Evolutionary conservation across 2,113 vertebrate species (phyloP).

Genomic region (Nerophis ophidion): DNA sequence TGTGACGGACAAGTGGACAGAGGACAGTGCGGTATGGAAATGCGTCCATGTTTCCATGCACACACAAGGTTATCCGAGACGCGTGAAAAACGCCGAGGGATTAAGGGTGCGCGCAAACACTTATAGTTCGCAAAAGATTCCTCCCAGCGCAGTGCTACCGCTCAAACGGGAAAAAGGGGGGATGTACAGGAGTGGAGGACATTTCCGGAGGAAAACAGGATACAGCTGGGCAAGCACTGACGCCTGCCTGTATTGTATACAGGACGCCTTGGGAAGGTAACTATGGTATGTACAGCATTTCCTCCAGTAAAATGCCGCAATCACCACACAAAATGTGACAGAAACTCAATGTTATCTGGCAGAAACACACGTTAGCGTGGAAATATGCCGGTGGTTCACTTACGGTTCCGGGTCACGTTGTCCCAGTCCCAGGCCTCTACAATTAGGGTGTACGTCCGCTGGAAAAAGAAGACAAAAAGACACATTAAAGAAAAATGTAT

Average conservation of each 20-base stretch:
- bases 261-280: slow-evolving; percentile 9
- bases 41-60: neutral
- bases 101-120: slow-evolving; percentile 42
- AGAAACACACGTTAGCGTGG: neutral
- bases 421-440: slow-evolving; percentile 96
- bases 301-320: neutral
- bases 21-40: slow-evolving; percentile 11
- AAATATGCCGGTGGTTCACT: slow-evolving; percentile 57
- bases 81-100: slow-evolving; percentile 20
- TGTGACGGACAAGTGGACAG: slow-evolving; percentile 39
- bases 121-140: slow-evolving; percentile 43
- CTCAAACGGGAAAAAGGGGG: slow-evolving; percentile 50
- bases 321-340: neutral
- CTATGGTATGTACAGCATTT: neutral
- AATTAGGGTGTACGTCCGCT: slow-evolving; percentile 89
- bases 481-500: too few species aligned
- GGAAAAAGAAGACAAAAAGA: slow-evolving; percentile 29
- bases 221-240: slow-evolving; percentile 62
- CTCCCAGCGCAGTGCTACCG: slow-evolving; percentile 58
- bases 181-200: slow-evolving; percentile 42
- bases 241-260: slow-evolving; percentile 10
- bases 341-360: neutral
- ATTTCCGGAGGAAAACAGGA: slow-evolving; percentile 67
- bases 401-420: slow-evolving; percentile 82
- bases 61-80: slow-evolving; percentile 10